Base-by-base conservation (phyloP, 2,888 invertebrate genomes). In the Pinctada fucata region DNA sequence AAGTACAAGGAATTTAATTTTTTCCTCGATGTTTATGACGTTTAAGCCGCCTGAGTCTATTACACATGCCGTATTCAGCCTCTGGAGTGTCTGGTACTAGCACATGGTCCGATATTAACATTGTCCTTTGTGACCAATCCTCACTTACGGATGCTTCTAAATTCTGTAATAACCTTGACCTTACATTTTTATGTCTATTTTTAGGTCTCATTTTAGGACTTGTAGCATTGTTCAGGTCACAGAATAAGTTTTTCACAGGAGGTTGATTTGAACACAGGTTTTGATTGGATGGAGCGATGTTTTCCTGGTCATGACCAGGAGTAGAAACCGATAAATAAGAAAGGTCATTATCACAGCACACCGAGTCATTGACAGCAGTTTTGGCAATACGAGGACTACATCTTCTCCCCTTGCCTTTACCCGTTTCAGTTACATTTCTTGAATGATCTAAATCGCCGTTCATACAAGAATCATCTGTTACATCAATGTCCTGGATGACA, bases 41-140 rank as follows among this genome's bases (percentile, higher is more conserved):
- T n/a, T n/a, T n/a, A 49, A 84, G 58, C 71, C 84, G 84, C 76
- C 84, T 81, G 58, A 84, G 75, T 73, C 83, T 83, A n/a, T 82
- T 75, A 58, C 84, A 78, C 70, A 86, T 79, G 52, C 84, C 85
- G 79, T 86, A 85, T 52, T 88, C 86, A 31, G 79, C 77, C 52
- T 86, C 87, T 13, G 88, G 88, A 2, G 88, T 88, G 70, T 88
- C 86, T 3, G 84, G 79, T 3, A 81, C 88, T 48, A 88, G 72
- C 45, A 88, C 73, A 52, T 79, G 78, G 3, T 48, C 50, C 47
- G 48, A 52, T 52, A 49, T 51, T 52, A 48, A 71, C 66, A 13
- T 63, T 31, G 31, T 48, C 13, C 48, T 3, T 31, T 45, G 45
- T 6, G 63, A 48, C 13, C 10, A 16, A 16, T 48, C 64, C 48